These are phyloP conservation scores for Helicoverpa zea DNA, from an alignment of 1,140 invertebrate species.

Conservation along the genomic window DNA sequence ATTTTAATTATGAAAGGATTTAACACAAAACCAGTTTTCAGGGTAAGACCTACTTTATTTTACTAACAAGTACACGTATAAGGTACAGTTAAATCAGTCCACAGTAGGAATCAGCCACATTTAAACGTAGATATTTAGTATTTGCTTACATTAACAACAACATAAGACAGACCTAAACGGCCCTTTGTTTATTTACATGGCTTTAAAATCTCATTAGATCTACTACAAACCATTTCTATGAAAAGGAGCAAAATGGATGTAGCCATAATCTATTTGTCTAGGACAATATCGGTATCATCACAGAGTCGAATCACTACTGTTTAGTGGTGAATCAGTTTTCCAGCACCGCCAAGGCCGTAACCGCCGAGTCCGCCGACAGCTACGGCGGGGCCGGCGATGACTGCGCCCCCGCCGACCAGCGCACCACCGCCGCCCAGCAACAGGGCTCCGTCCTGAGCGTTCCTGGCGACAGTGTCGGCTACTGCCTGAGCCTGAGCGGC, in stretches of 20 bases:
- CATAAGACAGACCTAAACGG: constrained; percentile 52
- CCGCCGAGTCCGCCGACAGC: constrained; percentile 54
- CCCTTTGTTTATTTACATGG: constrained; percentile 69
- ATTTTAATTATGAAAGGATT: too few species aligned
- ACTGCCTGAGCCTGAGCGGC: constrained; percentile 78
- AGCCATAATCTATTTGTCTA: constrained; percentile 67
- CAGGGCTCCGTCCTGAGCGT: constrained; percentile 69
- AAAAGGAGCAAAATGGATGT: constrained; percentile 70
- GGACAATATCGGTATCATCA: constrained; percentile 59
- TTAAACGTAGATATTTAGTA: constrained; percentile 6
- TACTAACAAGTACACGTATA: too few species aligned
- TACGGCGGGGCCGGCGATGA: constrained; percentile 52
- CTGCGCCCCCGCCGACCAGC: constrained; percentile 45
- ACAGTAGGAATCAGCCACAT: too few species aligned
- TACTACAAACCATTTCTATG: constrained; percentile 78
- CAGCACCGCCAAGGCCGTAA: constrained; percentile 50
- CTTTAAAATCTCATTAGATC: constrained; percentile 64
- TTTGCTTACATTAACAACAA: constrained; percentile 57
- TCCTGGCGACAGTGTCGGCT: constrained; percentile 75
- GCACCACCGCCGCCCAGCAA: constrained; percentile 64
- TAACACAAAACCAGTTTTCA: too few species aligned
- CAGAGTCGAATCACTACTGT: constrained; percentile 46
- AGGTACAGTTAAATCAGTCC: too few species aligned
- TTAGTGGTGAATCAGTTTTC: constrained; percentile 55
- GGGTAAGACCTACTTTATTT: too few species aligned